These are phyloP conservation scores for Pterocles gutturalis DNA, from an alignment of 2,113 vertebrate species.

Conservation along the genomic window DNA sequence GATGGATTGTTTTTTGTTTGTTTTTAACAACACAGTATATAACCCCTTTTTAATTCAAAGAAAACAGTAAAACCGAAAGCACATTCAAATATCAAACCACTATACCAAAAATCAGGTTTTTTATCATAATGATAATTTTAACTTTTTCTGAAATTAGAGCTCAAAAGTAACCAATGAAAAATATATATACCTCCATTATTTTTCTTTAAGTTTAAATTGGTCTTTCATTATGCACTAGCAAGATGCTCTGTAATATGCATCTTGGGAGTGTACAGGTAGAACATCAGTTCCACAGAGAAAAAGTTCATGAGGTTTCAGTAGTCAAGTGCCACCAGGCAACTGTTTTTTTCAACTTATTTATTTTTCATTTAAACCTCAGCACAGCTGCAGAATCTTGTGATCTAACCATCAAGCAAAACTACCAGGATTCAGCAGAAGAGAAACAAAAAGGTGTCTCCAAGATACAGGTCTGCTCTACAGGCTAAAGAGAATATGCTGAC, in stretches of 20 bases:
- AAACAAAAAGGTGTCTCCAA: background rate
- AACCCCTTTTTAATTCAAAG: background rate
- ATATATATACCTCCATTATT: background rate
- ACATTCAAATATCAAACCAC: background rate
- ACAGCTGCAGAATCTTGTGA: constrained; percentile 67
- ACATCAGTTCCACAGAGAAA: constrained; percentile 57
- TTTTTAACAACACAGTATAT: background rate
- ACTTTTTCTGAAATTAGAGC: background rate
- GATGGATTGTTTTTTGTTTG: background rate
- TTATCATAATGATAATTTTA: background rate
- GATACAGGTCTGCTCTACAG: background rate
- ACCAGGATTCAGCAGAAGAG: background rate
- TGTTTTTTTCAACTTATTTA: constrained; percentile 20
- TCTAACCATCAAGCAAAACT: constrained; percentile 34
- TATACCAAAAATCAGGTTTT: background rate
- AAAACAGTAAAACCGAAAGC: background rate
- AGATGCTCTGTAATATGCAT: background rate
- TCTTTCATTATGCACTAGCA: background rate
- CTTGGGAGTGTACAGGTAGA: constrained; percentile 34
- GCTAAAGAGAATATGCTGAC: background rate
- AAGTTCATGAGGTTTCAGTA: constrained; percentile 59
- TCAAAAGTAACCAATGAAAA: background rate
- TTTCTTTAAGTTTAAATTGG: constrained; percentile 11
- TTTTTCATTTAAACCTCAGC: constrained; percentile 70
- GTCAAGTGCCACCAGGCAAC: constrained; percentile 62